Evolutionary conservation across 1,140 invertebrate genomes (phyloP), one percentile per base, ranked within the genome.

Genomic region (Drosophila gunungcola): DNA sequence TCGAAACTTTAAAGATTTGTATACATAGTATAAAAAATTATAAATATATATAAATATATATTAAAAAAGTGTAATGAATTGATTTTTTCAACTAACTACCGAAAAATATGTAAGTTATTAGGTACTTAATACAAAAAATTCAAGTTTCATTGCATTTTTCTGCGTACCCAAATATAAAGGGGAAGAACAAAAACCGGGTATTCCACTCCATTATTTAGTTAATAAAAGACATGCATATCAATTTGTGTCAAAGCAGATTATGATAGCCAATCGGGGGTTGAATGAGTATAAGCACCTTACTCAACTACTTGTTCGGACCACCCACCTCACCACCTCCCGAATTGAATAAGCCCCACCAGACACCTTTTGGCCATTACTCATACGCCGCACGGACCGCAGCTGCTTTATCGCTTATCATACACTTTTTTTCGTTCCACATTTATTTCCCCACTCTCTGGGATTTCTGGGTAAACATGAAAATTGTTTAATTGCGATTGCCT

Each of bases 381-480:
- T 85, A 77, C 77, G 81, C 67, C 67, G 27, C 58, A 49, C 73
- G 55, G 61, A 55, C 45, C 54, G 25, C 48, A 54, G 29, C 29
- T 57, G 49, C 49, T 27, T 49, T 82, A 73, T 73, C 78, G 63
- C 73, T 77, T 83, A 84, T 81, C 80, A 67, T 32, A 49, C 61
- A 57, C 61, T 67, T 80, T 25, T 16, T 48, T 63, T n/a, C 16
- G 29, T 32, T 64, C 34, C n/a, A 34, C 6, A 42, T 57, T 42
- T 13, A n/a, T 32, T 41, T 42, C 9, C 3, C 3, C 25, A 29
- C 12, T 61, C 13, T 16, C 32, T 32, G 34, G 16, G 57, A 43
- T 42, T 73, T 63, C 43, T 29, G 45, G 13, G 73, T 61, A 80
- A 80, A 80, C 77, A 85, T 56, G 53, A 70, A 46, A 48, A 72